Evolutionary conservation across 2,113 vertebrate genomes (phyloP).

Genomic region (Camelus dromedarius): DNA sequence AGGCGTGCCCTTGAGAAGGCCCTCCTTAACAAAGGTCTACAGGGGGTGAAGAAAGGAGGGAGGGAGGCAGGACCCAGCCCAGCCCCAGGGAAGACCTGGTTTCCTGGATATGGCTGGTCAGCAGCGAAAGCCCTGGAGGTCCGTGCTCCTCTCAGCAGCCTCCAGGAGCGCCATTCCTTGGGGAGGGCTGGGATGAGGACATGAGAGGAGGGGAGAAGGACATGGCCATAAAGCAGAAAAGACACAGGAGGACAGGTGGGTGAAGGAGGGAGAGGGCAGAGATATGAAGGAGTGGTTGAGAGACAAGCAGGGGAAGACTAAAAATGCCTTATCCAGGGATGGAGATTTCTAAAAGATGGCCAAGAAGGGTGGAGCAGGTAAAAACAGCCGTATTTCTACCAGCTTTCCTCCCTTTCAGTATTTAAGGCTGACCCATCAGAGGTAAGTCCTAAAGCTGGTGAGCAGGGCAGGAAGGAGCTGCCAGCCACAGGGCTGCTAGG

Average conservation of each 20-base stretch:
- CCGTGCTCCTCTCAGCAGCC: neutral
- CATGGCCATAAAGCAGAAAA: neutral
- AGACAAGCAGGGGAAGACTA: neutral
- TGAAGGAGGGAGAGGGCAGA: neutral
- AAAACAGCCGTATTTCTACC: slow-evolving; percentile 20
- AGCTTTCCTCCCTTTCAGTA: slow-evolving; percentile 15
- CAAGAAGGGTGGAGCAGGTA: neutral
- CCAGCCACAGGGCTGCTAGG: neutral
- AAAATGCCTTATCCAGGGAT: neutral
- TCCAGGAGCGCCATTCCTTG: neutral
- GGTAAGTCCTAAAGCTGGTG: neutral
- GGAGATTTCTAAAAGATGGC: neutral
- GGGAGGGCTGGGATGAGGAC: neutral
- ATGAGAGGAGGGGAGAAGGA: neutral
- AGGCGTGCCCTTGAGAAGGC: neutral
- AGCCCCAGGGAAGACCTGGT: neutral
- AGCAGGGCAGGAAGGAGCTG: neutral
- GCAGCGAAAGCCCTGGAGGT: neutral
- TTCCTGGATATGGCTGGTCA: neutral
- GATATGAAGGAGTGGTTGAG: neutral
- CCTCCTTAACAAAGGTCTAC: neutral
- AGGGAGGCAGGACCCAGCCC: neutral
- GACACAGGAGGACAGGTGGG: neutral
- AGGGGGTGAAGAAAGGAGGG: neutral
- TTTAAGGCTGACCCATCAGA: slow-evolving; percentile 24